Evolutionary conservation across 1,140 invertebrate species (phyloP).

Genomic region (Solenopsis fugax): DNA sequence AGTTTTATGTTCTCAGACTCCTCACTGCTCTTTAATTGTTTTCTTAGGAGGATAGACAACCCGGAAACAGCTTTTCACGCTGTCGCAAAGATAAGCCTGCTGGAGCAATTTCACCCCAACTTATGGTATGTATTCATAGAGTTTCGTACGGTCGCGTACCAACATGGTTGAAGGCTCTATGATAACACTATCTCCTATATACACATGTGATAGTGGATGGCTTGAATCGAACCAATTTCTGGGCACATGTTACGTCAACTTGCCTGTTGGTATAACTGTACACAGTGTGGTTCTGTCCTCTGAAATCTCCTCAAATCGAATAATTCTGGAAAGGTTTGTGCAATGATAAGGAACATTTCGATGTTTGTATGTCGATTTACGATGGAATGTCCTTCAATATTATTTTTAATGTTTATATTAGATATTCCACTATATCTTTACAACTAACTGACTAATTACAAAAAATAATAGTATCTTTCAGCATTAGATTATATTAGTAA

Average conservation of each 20-base stretch:
- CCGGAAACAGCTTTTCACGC: not conserved
- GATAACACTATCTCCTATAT: conserved; percentile 53
- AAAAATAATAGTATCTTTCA: not conserved
- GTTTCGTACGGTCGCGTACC: conserved; percentile 36
- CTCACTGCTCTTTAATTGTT: not conserved
- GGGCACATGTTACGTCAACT: conserved; percentile 48
- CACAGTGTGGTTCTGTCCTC: not conserved
- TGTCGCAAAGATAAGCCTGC: conserved; percentile 35
- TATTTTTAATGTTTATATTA: not conserved
- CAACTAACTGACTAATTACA: too few species aligned
- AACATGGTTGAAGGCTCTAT: conserved; percentile 30
- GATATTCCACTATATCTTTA: not conserved
- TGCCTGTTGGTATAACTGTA: not conserved
- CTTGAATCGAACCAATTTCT: conserved; percentile 60
- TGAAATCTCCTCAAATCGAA: conserved; percentile 35
- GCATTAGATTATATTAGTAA: not conserved
- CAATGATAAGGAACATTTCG: not conserved
- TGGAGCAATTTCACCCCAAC: conserved; percentile 34
- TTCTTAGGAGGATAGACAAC: not conserved
- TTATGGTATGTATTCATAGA: conserved; percentile 53
- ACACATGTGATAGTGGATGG: conserved; percentile 51
- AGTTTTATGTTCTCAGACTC: not conserved
- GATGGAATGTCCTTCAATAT: not conserved
- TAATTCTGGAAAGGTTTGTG: conserved; percentile 31
- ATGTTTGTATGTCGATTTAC: not conserved